Conservation (phyloP, 2,888 invertebrate species). For the Heliconius charithonia region DNA sequence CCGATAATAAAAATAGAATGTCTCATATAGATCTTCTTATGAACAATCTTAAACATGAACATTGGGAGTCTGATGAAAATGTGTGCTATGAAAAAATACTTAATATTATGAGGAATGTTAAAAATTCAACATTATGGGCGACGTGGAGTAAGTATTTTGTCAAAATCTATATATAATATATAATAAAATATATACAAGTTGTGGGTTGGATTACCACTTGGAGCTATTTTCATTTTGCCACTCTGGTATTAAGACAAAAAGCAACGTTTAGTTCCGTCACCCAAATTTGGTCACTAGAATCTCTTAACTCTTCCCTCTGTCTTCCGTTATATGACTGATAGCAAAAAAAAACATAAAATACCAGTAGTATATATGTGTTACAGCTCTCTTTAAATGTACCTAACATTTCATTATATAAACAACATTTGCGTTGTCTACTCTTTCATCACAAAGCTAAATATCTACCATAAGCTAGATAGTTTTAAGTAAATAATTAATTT, state of each 20-base stretch:
- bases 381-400: no score
- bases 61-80: constrained; percentile 26
- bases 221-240: background rate
- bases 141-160: constrained; percentile 40
- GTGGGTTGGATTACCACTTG: background rate
- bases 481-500: no score
- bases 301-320: no score
- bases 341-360: no score
- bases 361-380: no score
- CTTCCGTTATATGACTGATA: no score
- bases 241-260: background rate
- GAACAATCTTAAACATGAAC: constrained; percentile 13
- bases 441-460: no score
- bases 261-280: background rate
- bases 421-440: no score
- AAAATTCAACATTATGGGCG: constrained; percentile 44
- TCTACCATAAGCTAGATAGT: no score
- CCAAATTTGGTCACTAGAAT: background rate
- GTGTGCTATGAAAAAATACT: constrained; percentile 30
- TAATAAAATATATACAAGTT: no score
- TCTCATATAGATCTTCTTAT: constrained; percentile 25
- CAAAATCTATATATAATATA: no score
- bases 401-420: no score
- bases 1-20: background rate
- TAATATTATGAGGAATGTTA: constrained; percentile 38